Evolutionary conservation across 2,797 vertebrate genomes (phyloP).

Genomic region (Streptopelia turtur): DNA sequence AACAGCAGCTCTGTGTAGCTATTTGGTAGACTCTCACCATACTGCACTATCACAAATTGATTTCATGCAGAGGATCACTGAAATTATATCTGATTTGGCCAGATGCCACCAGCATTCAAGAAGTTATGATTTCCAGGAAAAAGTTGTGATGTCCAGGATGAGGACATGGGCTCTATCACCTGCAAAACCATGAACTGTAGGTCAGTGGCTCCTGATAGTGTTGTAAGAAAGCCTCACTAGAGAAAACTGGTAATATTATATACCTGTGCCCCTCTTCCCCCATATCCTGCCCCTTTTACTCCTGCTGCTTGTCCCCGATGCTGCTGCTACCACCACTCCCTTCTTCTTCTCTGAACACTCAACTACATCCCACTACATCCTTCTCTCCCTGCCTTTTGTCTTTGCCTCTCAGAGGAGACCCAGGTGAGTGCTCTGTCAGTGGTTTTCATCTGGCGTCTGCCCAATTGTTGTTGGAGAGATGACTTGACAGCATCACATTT

Average conservation of each 20-base stretch:
- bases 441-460: neutral
- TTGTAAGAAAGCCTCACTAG: neutral
- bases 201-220: neutral
- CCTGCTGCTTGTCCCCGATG: neutral
- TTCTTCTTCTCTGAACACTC: neutral
- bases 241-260: neutral
- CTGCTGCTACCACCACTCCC: neutral
- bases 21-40: neutral
- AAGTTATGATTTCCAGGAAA: constrained; percentile 9
- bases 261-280: neutral
- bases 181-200: neutral
- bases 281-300: neutral
- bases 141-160: neutral
- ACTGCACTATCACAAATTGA: neutral
- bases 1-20: constrained; percentile 6
- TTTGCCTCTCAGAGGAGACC: neutral
- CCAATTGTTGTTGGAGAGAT: neutral
- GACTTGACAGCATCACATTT: rapidly evolving
- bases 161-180: neutral
- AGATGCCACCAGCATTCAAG: neutral
- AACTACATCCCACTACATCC: neutral
- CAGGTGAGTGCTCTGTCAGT: neutral
- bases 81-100: neutral
- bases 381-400: neutral
- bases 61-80: neutral